Base-by-base conservation (phyloP, 2,797 vertebrate genomes). In the Hipposideros larvatus region DNA sequence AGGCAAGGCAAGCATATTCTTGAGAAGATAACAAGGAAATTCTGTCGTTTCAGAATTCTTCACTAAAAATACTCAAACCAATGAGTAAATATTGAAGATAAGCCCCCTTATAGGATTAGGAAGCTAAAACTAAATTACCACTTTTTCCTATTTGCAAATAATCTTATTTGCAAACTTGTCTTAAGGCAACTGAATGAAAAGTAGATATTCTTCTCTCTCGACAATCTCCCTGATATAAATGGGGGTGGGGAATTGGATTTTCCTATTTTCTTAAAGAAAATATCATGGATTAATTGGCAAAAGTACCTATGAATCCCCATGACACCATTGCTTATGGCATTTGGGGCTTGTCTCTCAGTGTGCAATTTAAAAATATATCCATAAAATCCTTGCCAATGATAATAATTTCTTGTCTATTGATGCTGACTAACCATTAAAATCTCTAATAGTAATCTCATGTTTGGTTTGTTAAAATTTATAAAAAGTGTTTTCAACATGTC, bases 141-240 rank as follows among this genome's bases (percentile, higher is more conserved):
- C 66, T 68, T 90, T 95, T 95, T 93, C 37, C 41, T 95, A 97
- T 94, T 96, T 93, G 85, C 88, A 96, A 95, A 96, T 95, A 96
- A 91, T 92, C 68, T 88, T 96, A 90, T 92, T 95, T 94, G 57
- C 63, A 96, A 96, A 97, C 94, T 77, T 94, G 90, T 86, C 94
- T 96, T 92, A 98, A 96, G 94, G 70, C 65, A 96, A 88, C 82
- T 65, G 53, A 96, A 83, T 68, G 86, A 96, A 91, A 97, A 92
- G 92, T 74, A 96, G 87, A 87, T 94, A 66, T 78, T 94, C 57
- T 83, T 94, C 74, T 96, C 78, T 95, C 77, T 92, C 15, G 7
- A 91, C 37, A 87, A 90, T 87, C 77, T 96, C 61, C 70, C 61
- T 22, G 28, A 96, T 94, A 93, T 93, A 96, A 97, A 94, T 59